Conservation (phyloP, 2,113 vertebrate species). For the Hystrix cristata region DNA sequence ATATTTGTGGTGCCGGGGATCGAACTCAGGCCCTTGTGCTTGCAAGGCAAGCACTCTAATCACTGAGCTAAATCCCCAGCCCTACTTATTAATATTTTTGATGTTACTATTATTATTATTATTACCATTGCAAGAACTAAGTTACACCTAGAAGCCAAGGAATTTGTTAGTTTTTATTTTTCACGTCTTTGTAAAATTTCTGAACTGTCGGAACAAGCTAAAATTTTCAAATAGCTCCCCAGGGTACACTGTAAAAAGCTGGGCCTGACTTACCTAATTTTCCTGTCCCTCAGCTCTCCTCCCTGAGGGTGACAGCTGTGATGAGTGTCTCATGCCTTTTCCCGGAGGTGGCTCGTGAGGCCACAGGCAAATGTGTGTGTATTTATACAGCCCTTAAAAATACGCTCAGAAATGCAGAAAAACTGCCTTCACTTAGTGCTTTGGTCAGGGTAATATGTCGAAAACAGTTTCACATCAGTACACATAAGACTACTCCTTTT, state of each 20-base stretch:
- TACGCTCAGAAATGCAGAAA: neutral
- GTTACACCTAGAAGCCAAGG: neutral
- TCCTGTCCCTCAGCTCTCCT: neutral
- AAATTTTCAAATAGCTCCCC: neutral
- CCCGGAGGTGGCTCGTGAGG: neutral
- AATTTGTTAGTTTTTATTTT: slow-evolving; percentile 16
- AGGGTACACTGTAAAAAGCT: neutral
- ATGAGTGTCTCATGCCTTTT: neutral
- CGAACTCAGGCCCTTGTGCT: no score
- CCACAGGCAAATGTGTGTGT: slow-evolving; percentile 74
- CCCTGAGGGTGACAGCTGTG: neutral
- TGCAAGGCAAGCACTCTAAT: no score
- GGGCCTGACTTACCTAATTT: neutral
- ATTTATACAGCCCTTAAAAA: slow-evolving; percentile 70
- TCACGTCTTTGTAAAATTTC: slow-evolving; percentile 19
- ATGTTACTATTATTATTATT: neutral
- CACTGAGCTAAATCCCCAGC: no score
- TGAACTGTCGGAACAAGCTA: neutral
- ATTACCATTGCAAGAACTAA: neutral
- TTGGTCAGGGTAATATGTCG: neutral
- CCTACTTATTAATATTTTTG: neutral
- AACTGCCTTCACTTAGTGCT: neutral
- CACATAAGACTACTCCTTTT: neutral
- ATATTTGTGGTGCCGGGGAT: no score
- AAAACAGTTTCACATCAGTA: neutral